phyloP scores from a whole-genome alignment of 2,113 vertebrate genomes.

The Carlito syrichta region DNA sequence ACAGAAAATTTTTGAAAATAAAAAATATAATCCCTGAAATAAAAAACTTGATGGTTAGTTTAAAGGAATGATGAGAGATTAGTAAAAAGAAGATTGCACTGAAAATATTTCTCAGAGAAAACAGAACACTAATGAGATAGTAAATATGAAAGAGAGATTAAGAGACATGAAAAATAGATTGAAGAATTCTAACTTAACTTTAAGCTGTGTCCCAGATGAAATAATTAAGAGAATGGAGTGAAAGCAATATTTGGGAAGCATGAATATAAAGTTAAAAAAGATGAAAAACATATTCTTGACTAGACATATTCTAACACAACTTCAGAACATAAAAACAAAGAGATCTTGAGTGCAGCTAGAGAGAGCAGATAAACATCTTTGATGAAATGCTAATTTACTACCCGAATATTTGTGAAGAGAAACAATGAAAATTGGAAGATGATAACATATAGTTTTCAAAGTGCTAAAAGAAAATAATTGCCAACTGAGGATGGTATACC shows the following conservation, averaged over 20 bases:
- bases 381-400: not conserved
- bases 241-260: not conserved
- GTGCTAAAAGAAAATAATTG: not conserved
- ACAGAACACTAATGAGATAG: not conserved
- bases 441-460: too few relatives aligned
- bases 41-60: not conserved
- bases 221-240: not conserved
- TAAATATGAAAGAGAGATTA: too few relatives aligned
- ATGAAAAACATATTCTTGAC: not conserved
- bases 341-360: not conserved
- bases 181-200: not conserved
- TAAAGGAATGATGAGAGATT: not conserved
- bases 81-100: not conserved
- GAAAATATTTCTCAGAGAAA: not conserved
- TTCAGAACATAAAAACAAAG: too few relatives aligned
- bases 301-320: not conserved
- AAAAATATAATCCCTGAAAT: not conserved
- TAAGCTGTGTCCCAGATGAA: too few relatives aligned
- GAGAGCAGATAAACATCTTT: not conserved
- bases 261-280: not conserved
- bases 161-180: accelerated
- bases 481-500: too few relatives aligned
- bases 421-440: not conserved
- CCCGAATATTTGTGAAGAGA: not conserved
- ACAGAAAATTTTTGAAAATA: not conserved